These are phyloP conservation scores for Gnatocerus cornutus DNA, from an alignment of 2,888 invertebrate species.

Conservation along the genomic window DNA sequence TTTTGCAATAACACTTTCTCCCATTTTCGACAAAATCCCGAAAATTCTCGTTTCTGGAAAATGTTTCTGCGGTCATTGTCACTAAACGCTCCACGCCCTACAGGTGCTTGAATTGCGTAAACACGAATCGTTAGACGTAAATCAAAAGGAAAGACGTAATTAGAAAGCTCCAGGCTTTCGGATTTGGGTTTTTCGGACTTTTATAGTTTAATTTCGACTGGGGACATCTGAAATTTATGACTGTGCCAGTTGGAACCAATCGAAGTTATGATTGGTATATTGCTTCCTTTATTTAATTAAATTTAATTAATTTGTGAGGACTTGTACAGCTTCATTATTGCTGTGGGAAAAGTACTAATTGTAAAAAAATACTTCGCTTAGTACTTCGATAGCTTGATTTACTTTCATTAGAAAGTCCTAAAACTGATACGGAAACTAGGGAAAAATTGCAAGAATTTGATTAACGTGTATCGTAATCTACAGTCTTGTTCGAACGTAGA, in stretches of 20 bases:
- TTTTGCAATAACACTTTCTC: constrained; percentile 35
- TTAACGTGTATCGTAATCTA: neutral
- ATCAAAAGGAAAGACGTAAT: too few species aligned
- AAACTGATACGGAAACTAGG: neutral
- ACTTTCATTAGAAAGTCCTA: constrained; percentile 30
- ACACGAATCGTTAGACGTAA: too few species aligned
- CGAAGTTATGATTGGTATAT: too few species aligned
- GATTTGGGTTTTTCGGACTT: too few species aligned
- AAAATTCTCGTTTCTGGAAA: neutral
- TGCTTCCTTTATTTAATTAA: too few species aligned
- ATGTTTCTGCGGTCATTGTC: neutral
- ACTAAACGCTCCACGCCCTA: too few species aligned
- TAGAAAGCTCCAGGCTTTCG: too few species aligned
- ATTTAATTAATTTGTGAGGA: neutral
- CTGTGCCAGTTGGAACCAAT: too few species aligned
- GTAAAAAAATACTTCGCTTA: neutral
- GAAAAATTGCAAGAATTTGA: constrained; percentile 11
- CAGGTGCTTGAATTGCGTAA: too few species aligned
- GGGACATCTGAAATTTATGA: too few species aligned
- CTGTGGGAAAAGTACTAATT: neutral
- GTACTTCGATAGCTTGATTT: neutral
- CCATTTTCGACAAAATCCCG: neutral
- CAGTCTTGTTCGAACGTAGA: neutral
- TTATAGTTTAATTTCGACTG: too few species aligned
- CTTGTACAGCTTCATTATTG: neutral